Evolutionary conservation across 2,113 vertebrate species (phyloP), one percentile per base, ranked within the genome.

Genomic region (Pithys albifrons): DNA sequence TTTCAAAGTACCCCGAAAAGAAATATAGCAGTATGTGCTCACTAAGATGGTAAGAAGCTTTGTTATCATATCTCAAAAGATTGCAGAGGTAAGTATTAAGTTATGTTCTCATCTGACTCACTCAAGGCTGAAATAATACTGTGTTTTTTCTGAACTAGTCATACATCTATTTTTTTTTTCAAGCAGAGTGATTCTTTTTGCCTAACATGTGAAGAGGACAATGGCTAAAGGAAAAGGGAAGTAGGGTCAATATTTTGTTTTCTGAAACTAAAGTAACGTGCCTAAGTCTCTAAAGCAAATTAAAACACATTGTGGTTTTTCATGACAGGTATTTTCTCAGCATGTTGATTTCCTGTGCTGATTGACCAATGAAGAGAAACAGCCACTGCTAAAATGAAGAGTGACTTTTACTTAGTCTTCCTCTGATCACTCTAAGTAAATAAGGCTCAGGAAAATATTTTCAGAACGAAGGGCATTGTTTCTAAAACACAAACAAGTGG

Each of bases 281-380:
- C 12, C 9, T 85, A n/a, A 35, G 49, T 64, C 22, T 85, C 29
- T 75, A 91, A 77, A 81, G 39, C 46, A 95, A 87, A 55, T 52
- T 81, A 61, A 95, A 91, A 77, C 13, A 55, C 23, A 39, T 6
- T 59, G 93, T 85, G 89, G 73, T 94, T 95, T 95, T 78, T 92
- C 86, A 71, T 48, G 43, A 79, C 39, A 78, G 80, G 45, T 84
- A 64, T 95, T 95, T 92, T 88, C 51, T 84, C 31, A 89, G 86
- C 22, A 10, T 31, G 52, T 20, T 75, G 43, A 91, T 78, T 96
- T 96, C 95, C 95, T 95, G 80, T 89, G 29, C 48, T 78, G 48
- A 81, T 61, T 94, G 86, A 89, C 86, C 91, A 85, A 33, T 55
- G 49, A 70, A 72, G 39, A 91, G 19, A n/a, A 94, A 57, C 6